Base-by-base conservation (phyloP, 2,113 vertebrate genomes). In the Psophia crepitans region DNA sequence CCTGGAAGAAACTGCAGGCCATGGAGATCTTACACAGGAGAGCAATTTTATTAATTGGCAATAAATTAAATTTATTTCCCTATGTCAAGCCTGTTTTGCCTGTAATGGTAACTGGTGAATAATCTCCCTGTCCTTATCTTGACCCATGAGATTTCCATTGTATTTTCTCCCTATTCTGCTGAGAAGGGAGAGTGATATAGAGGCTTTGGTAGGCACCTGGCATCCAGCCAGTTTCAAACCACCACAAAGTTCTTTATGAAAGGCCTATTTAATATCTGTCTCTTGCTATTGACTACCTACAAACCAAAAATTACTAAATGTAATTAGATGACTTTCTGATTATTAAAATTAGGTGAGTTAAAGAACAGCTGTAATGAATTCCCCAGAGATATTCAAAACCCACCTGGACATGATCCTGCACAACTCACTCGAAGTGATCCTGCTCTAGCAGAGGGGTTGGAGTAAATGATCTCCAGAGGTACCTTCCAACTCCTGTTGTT, bases 11-110 rank as follows among this genome's bases (percentile, higher is more conserved):
- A 14, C 5, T 64, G 37, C 7, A 77, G 60, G 15, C 35, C 8
- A 17, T 0, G n/a, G n/a, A 66, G 2, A 63, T 4, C 7, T 13
- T 41, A 66, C 4, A 0, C 5, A 58, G 15, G 6, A 76, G 2
- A 43, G 35, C 3, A 54, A 48, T 27, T 5, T 68, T 76, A 58
- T 44, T 89, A 66, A 76, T 16, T 84, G 17, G 3, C 12, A 74
- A 33, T 56, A 51, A 58, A 81, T 39, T 53, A 21, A 48, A 73
- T 41, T 56, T 3, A 21, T 70, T 88, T 85, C 10, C 21, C 24
- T 48, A 44, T 33, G 0, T 35, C 32, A 63, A 56, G 7, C 16
- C 27, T 33, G 8, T 2, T 75, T 79, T 44, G 10, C 4, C 18
- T 71, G 46, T 63, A 57, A 76, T 41, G 19, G 37, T 35, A 63